phyloP scores from a whole-genome alignment of 2,888 invertebrate species.

The Micoletzkya japonica region DNA sequence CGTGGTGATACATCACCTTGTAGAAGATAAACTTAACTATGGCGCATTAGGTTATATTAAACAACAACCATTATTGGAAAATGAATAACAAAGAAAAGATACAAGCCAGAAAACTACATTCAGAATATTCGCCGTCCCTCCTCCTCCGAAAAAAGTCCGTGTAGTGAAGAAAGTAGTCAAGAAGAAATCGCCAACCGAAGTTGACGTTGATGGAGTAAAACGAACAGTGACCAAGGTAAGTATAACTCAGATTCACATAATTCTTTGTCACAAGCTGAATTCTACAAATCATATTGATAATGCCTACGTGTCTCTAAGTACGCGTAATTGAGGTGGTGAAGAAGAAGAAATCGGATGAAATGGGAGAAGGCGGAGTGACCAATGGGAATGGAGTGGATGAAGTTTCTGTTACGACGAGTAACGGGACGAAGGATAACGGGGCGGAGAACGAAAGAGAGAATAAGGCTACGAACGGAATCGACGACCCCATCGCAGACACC shows the following conservation, averaged over 20 bases:
- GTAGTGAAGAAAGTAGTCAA: constrained; percentile 49
- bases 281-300: neutral
- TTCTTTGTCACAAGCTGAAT: neutral
- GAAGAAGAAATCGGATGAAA: constrained; percentile 14
- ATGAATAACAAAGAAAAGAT: too few relatives aligned
- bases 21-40: neutral
- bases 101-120: too few relatives aligned
- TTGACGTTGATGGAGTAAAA: neutral
- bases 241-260: neutral
- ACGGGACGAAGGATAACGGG: neutral
- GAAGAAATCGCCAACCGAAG: constrained; percentile 34
- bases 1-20: too few relatives aligned
- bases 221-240: neutral
- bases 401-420: neutral
- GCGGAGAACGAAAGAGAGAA: neutral
- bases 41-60: too few relatives aligned
- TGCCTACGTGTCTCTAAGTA: neutral
- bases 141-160: constrained; percentile 46
- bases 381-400: neutral
- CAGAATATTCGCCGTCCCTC: constrained; percentile 45
- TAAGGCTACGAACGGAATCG: neutral
- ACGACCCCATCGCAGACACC: neutral
- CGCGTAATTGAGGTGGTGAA: neutral
- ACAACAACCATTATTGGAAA: too few relatives aligned
- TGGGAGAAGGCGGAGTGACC: neutral